Base-by-base conservation (phyloP, 2,113 vertebrate genomes). In the Syngnathus typhle region DNA sequence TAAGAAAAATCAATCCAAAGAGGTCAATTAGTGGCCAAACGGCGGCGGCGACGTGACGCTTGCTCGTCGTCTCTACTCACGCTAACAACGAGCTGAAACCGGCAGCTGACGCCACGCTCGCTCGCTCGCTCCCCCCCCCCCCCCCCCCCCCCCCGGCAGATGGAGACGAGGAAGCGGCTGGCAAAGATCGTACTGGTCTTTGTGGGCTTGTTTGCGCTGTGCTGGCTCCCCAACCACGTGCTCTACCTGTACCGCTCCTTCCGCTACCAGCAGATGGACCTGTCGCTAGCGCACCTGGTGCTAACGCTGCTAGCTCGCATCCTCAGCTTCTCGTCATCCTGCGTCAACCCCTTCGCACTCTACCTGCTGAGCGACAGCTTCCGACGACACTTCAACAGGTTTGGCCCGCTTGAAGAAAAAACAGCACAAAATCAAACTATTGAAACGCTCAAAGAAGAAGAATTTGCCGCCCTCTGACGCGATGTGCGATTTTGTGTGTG, bases 131-230 rank as follows among this genome's bases (percentile, higher is more conserved):
- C n/a, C n/a, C n/a, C n/a, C n/a, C n/a, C n/a, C n/a, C n/a, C n/a
- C n/a, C n/a, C n/a, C n/a, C n/a, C n/a, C 2, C 10, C 41, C 41
- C 0, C 37, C 15, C 51, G 19, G 0, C 67, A 97, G 95, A 94
- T 96, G 93, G 95, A 97, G 85, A 95, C 95, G 10, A 93, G 95
- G 83, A 96, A 94, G 81, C 94, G 94, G 1, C 89, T 98, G 88
- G 94, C 95, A 47, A 96, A 95, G 90, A 96, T 95, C n/a, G 95
- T 97, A 61, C 80, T 98, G 51, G 94, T 98, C 51, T 95, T 98
- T 7, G 94, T 96, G 76, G 93, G 89, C 36, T 91, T 94, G 70
- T 98, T 98, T 60, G 90, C 93, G 6, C 72, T 95, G 52, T 98
- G 94, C 76, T 98, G 95, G 95, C 93, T 96, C 80, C 95, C 95